Conservation (phyloP, 92 coral and sea anemone genomes). For the Siderastrea siderea region DNA sequence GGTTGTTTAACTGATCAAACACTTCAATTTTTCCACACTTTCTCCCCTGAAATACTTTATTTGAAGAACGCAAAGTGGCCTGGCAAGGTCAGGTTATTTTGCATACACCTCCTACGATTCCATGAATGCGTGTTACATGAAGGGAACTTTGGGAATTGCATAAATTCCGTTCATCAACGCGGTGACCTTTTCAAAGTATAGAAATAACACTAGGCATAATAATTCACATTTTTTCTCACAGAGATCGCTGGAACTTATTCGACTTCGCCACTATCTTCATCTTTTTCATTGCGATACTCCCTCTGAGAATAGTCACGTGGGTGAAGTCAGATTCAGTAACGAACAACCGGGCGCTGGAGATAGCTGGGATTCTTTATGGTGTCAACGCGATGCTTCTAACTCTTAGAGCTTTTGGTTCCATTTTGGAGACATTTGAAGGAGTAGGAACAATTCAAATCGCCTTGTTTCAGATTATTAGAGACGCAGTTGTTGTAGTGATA, state of each 20-base stretch:
- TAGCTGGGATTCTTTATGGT: slow-evolving; percentile 42
- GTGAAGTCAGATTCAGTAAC: not conserved
- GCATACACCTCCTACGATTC: too few species aligned
- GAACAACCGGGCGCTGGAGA: slow-evolving; percentile 17
- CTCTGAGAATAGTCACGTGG: slow-evolving; percentile 10
- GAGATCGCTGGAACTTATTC: slow-evolving; percentile 55
- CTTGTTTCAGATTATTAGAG: slow-evolving; percentile 20
- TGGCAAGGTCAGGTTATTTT: too few species aligned
- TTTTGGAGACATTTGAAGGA: slow-evolving; percentile 27
- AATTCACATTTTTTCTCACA: not conserved
- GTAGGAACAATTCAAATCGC: slow-evolving; percentile 56
- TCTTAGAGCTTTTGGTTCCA: slow-evolving; percentile 48
- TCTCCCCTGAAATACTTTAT: too few species aligned
- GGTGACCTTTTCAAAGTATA: too few species aligned
- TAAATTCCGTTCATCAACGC: too few species aligned
- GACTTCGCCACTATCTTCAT: slow-evolving; percentile 25
- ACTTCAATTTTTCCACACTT: too few species aligned
- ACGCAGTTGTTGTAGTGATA: slow-evolving; percentile 23
- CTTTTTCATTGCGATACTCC: slow-evolving; percentile 13
- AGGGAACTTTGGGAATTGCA: too few species aligned
- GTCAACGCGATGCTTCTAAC: slow-evolving; percentile 47
- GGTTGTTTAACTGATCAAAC: too few species aligned
- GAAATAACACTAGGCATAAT: too few species aligned
- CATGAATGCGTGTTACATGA: too few species aligned
- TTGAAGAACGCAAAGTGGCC: too few species aligned